A percentile compares a stretch with the other conserved stretches of the same genome.
phyloP scores from a whole-genome alignment of 2,113 vertebrate species.

The Agapornis roseicollis region DNA sequence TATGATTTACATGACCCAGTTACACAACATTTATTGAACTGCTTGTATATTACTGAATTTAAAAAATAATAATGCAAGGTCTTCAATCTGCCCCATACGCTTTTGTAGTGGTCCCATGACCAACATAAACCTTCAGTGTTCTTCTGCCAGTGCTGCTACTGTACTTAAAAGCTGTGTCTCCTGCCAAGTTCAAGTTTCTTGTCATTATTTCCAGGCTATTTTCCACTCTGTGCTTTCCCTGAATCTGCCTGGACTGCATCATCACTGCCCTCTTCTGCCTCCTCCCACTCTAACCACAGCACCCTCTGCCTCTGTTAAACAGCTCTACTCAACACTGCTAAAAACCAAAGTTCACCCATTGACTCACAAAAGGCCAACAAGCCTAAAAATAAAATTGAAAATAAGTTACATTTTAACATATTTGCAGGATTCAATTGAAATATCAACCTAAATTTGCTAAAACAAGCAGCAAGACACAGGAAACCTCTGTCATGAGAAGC shows the following conservation, averaged over 20 bases:
- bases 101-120: not conserved
- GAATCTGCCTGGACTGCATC: not conserved
- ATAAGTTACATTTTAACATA: rapidly evolving
- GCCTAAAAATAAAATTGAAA: not conserved
- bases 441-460: not conserved
- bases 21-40: not conserved
- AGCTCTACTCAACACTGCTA: not conserved
- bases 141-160: not conserved
- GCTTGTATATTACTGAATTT: not conserved
- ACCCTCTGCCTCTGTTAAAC: not conserved
- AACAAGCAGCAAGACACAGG: not conserved
- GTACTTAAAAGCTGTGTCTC: not conserved
- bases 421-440: not conserved
- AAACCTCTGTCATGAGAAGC: not conserved
- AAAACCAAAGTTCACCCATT: not conserved
- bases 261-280: not conserved
- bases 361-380: not conserved
- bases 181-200: not conserved
- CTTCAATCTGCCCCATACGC: not conserved
- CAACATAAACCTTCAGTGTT: not conserved
- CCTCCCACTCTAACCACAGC: not conserved
- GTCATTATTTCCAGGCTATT: not conserved
- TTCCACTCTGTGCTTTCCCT: not conserved
- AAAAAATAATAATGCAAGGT: not conserved
- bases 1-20: no score